A percentile compares a stretch with the other conserved stretches of the same genome.
These are phyloP conservation scores for Glaucopsyche alexis DNA, from an alignment of 2,888 invertebrate species.

Conservation along the genomic window DNA sequence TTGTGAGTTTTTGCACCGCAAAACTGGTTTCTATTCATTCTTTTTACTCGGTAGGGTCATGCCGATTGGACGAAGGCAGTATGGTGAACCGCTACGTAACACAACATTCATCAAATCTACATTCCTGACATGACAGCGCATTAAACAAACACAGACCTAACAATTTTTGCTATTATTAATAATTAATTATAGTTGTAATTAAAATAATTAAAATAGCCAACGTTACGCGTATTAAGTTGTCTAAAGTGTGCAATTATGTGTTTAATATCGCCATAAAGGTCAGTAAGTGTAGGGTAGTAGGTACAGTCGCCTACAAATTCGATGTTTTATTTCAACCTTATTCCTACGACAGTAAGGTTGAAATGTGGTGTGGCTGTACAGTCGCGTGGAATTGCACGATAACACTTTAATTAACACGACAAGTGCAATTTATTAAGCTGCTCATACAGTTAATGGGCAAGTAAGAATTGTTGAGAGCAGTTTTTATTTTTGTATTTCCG, in stretches of 20 bases:
- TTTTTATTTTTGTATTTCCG: background rate
- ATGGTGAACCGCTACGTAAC: too few species aligned
- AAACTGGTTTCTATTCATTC: background rate
- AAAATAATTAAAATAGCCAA: background rate
- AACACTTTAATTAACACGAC: slow-evolving; percentile 28
- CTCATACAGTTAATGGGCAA: background rate
- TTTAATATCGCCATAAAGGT: slow-evolving; percentile 25
- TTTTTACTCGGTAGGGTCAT: background rate
- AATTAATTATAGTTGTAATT: background rate
- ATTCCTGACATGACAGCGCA: slow-evolving; percentile 12
- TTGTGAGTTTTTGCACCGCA: background rate
- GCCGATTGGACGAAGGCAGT: too few species aligned
- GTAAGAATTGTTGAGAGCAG: slow-evolving; percentile 1
- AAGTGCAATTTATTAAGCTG: slow-evolving; percentile 19
- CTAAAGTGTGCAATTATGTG: slow-evolving; percentile 19
- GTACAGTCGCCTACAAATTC: background rate
- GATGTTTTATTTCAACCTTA: background rate
- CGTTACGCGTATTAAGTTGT: slow-evolving; percentile 17
- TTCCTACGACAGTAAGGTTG: background rate
- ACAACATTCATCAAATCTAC: background rate
- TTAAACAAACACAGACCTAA: slow-evolving; percentile 1
- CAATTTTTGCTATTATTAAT: slow-evolving; percentile 1
- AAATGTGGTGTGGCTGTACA: background rate
- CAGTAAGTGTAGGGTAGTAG: background rate
- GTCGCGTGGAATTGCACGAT: slow-evolving; percentile 5